These are phyloP conservation scores for Formica selysi DNA, from an alignment of 1,140 invertebrate species.

Conservation along the genomic window DNA sequence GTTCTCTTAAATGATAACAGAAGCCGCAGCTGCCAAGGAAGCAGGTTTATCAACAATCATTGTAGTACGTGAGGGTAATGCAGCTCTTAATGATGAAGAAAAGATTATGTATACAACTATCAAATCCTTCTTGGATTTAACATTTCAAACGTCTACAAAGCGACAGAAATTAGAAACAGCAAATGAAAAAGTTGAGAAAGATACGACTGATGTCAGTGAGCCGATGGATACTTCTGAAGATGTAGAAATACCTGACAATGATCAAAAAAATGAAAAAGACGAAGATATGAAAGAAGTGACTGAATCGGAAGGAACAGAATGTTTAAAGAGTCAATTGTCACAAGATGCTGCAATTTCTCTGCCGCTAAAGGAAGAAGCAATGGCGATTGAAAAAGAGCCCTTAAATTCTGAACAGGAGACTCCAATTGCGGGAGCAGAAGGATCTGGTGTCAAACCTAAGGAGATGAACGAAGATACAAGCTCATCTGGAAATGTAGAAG, in stretches of 20 bases:
- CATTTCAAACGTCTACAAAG: constrained; percentile 81
- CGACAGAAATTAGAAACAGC: constrained; percentile 82
- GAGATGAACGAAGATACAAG: constrained; percentile 55
- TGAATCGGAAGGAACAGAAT: constrained; percentile 29
- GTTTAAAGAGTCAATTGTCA: constrained; percentile 38
- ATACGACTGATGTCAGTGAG: constrained; percentile 62
- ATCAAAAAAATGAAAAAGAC: constrained; percentile 66
- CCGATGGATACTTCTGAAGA: constrained; percentile 82
- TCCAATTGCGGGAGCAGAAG: constrained; percentile 10
- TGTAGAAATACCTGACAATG: constrained; percentile 72
- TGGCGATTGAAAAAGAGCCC: constrained; percentile 51
- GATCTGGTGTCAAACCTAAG: constrained; percentile 37
- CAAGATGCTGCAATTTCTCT: constrained; percentile 31
- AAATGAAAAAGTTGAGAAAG: constrained; percentile 72
- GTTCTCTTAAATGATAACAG: constrained; percentile 85
- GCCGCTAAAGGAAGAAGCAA: constrained; percentile 47
- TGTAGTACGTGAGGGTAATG: constrained; percentile 93
- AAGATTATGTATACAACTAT: constrained; percentile 88
- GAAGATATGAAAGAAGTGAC: constrained; percentile 60
- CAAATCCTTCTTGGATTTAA: constrained; percentile 87
- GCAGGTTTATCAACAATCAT: constrained; percentile 91
- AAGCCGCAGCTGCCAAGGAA: constrained; percentile 92
- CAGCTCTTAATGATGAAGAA: constrained; percentile 88
- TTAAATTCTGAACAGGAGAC: constrained; percentile 45
- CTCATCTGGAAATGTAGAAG: constrained; percentile 44